These are phyloP conservation scores for Pristionchus arcanus DNA, from an alignment of 2,888 invertebrate species.

Conservation along the genomic window DNA sequence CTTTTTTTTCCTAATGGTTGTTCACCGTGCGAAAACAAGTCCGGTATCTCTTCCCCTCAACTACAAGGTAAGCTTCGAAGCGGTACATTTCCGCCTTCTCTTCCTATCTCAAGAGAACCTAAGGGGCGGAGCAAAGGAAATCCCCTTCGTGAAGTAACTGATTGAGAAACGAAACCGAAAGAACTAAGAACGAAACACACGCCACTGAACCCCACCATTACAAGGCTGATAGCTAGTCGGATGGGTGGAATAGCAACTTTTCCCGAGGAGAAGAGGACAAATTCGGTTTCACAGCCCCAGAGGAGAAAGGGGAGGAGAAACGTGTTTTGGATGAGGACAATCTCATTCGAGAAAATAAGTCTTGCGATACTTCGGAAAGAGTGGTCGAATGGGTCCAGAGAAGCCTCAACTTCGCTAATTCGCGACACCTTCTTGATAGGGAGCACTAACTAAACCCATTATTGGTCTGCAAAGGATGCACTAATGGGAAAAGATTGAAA, in stretches of 20 bases:
- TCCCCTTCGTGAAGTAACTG: neutral
- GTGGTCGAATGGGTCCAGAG: neutral
- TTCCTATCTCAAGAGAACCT: neutral
- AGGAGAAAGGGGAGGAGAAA: slow-evolving; percentile 17
- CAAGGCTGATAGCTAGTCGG: neutral
- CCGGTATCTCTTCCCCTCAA: neutral
- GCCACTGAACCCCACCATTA: neutral
- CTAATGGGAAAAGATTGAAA: slow-evolving; percentile 8
- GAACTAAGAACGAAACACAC: neutral
- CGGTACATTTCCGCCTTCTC: neutral
- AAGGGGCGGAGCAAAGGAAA: neutral
- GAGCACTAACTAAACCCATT: neutral
- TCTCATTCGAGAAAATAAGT: slow-evolving; percentile 16
- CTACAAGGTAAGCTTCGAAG: neutral
- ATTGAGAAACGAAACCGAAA: neutral
- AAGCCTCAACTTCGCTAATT: neutral
- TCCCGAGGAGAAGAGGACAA: neutral
- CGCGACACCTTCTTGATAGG: neutral
- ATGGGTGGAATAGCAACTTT: neutral
- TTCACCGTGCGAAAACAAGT: neutral
- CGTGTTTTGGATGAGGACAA: slow-evolving; percentile 32
- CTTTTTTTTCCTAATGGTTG: neutral
- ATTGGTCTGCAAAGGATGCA: neutral
- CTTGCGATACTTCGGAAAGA: neutral
- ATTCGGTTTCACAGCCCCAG: slow-evolving; percentile 12